Evolutionary conservation across 2,797 vertebrate species (phyloP), one percentile per base, ranked within the genome.

Genomic region (Phoebastria nigripes): DNA sequence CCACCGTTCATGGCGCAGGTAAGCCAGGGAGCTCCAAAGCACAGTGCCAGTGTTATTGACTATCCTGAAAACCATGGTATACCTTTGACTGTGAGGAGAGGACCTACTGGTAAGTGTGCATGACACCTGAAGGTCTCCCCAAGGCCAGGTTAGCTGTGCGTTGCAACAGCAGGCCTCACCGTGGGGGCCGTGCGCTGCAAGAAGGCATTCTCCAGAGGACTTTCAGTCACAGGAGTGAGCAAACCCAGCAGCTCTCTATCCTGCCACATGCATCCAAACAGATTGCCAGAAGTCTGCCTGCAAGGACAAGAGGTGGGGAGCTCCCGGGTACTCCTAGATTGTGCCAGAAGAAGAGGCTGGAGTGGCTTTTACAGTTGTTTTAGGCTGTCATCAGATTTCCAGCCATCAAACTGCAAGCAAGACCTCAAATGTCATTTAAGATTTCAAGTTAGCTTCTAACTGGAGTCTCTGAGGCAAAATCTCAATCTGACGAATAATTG

Each of bases 401-500:
- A 93, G 82, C 54, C 82, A 69, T 65, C n/a, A 80, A 59, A 73
- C 44, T 90, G 80, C 83, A 95, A 94, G 76, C 41, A 93, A 83
- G 67, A 71, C 63, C 54, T 85, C 77, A 80, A 89, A 71, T 87
- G 39, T 69, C 35, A 73, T 92, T 78, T 90, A 83, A 87, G 33
- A 79, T 46, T 92, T 92, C 61, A 79, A 93, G 28, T 71, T 85
- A 78, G 25, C 59, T 95, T 95, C 77, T 94, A 97, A 55, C 28
- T 41, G 59, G 52, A 87, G 81, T 92, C 51, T 84, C 66, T 12
- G 17, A 88, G 86, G 77, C 47, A 91, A 95, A 91, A 81, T 74
- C 67, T 80, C 78, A 59, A 24, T 54, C 59, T 86, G 73, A 94
- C 13, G 29, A 95, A 90, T 82, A 94, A 76, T 44, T 46, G 29